These are phyloP conservation scores for Trichonephila clavipes DNA, from an alignment of 1,140 invertebrate genomes.

Conservation along the genomic window DNA sequence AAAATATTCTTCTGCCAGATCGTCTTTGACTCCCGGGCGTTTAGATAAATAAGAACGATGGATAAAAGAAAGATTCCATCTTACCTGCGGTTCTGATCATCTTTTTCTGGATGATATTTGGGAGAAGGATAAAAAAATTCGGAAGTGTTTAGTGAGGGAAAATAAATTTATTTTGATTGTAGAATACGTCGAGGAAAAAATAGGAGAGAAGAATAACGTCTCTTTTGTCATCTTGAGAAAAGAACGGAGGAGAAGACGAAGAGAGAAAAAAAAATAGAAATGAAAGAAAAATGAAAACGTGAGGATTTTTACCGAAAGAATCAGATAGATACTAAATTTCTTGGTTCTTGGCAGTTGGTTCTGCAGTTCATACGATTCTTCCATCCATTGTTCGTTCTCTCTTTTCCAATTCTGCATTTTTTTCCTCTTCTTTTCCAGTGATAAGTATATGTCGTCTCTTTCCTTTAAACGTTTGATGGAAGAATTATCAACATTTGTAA, in stretches of 20 bases:
- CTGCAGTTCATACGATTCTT: background rate
- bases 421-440: background rate
- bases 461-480: background rate
- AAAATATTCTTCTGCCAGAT: too few relatives aligned
- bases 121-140: background rate
- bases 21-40: too few relatives aligned
- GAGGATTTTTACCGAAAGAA: constrained; percentile 4
- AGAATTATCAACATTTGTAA: background rate
- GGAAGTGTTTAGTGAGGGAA: constrained; percentile 1
- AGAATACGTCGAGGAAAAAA: background rate
- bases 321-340: constrained; percentile 1
- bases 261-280: background rate
- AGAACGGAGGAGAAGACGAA: background rate
- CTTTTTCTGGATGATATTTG: background rate
- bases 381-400: background rate
- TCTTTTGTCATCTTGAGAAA: constrained; percentile 17
- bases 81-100: constrained; percentile 24
- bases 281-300: background rate
- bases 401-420: too few relatives aligned
- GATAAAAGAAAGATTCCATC: constrained; percentile 1
- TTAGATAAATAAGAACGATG: too few relatives aligned
- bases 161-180: constrained; percentile 24
- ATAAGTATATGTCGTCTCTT: background rate
- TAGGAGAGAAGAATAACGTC: background rate
- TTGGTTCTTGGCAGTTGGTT: background rate